Base-by-base conservation (phyloP, 2,888 invertebrate species). In the Allophyes oxyacanthae region DNA sequence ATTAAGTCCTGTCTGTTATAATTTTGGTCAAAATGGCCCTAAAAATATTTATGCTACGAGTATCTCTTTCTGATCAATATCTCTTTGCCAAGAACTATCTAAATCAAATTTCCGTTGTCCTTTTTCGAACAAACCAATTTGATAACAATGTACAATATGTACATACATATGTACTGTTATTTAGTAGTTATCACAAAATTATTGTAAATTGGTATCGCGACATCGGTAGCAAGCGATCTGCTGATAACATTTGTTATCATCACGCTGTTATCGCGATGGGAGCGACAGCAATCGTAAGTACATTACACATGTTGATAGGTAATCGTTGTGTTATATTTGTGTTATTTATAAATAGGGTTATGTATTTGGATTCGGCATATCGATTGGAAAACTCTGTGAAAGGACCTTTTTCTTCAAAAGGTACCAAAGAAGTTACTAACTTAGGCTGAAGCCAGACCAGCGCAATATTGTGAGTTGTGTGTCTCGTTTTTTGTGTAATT, bases 211-310 rank as follows among this genome's bases (percentile, higher is more conserved):
- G 10, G 34, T 69, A 76, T 75, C 77, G 42, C 14, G 34, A 65
- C 64, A 76, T 70, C 70, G 59, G 74, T 74, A 72, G 74, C 77
- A 49, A 55, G 44, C 53, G 74, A 75, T 75, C 73, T 62, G 10
- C n/a, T 44, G 74, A 74, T 74, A 75, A 50, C 13, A 8, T 34
- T 28, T 33, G 40, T 70, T 64, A 73, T 67, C 70, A 43, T 7
- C 25, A 26, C 20, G 3, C 14, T 48, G 37, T 46, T 68, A 76
- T 74, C 74, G 41, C 41, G 64, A 76, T 73, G 49, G 38, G 11
- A 25, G 52, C 38, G 49, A 63, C 66, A 70, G 57, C 62, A 62
- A 63, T 69, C 60, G 50, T 70, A 46, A 59, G 63, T 37, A 69
- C 60, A 69, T 68, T 69, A 72, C 62, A 75, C 46, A 52, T 69